Conservation (phyloP, 2,888 invertebrate species). For the Ectemnius continuus region DNA sequence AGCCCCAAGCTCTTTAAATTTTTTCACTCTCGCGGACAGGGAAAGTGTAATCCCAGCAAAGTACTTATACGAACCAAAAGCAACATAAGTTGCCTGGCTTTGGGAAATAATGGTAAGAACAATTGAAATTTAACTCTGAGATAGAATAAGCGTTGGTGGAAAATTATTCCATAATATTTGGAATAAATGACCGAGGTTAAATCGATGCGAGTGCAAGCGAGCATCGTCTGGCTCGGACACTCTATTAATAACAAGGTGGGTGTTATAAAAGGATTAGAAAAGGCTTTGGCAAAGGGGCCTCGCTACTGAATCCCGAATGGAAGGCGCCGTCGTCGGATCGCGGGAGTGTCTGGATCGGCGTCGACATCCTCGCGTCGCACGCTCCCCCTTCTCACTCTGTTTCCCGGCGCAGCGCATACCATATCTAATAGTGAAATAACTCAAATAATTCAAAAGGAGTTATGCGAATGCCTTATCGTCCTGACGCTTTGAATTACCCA, state of each 20-base stretch:
- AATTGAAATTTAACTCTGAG: too few species aligned
- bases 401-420: constrained; percentile 64
- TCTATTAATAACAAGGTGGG: constrained; percentile 62
- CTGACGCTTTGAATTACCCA: constrained; percentile 72
- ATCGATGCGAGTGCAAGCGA: too few species aligned
- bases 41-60: too few species aligned
- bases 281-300: constrained; percentile 29
- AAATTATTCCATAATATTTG: too few species aligned
- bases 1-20: too few species aligned
- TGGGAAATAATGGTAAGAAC: too few species aligned
- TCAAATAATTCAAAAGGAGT: constrained; percentile 75
- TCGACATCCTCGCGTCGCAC: constrained; percentile 34
- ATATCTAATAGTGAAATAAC: constrained; percentile 76
- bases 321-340: constrained; percentile 12
- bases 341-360: constrained; percentile 34
- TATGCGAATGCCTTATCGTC: constrained; percentile 74
- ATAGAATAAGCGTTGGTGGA: too few species aligned
- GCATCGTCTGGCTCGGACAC: constrained; percentile 1
- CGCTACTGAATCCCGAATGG: not conserved
- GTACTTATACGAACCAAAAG: too few species aligned
- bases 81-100: too few species aligned
- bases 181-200: too few species aligned
- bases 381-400: too few species aligned
- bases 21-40: too few species aligned
- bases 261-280: constrained; percentile 49